These are phyloP conservation scores for Coracopsis vasa DNA, from an alignment of 2,113 vertebrate species.

Conservation along the genomic window DNA sequence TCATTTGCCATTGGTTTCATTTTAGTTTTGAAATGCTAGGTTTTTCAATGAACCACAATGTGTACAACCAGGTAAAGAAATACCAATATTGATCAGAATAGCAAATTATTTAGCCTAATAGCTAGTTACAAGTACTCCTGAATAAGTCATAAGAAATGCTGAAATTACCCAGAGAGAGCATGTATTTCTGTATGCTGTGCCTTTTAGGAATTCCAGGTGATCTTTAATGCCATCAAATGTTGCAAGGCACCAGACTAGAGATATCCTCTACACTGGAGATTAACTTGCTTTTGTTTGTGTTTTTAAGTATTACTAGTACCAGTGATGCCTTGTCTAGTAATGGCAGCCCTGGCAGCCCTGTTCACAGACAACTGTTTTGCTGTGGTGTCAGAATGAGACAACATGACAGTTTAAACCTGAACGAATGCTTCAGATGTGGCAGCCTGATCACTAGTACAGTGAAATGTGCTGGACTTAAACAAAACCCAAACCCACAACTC, in stretches of 20 bases:
- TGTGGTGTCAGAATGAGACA: not conserved
- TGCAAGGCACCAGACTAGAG: not conserved
- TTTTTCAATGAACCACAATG: not conserved
- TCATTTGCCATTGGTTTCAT: not conserved
- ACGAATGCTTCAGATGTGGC: not conserved
- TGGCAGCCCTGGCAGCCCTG: not conserved
- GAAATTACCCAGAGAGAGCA: not conserved
- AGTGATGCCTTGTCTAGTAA: not conserved
- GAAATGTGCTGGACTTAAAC: not conserved
- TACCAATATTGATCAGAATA: not conserved
- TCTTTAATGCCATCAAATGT: not conserved
- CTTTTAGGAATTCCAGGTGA: not conserved
- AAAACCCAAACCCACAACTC: not conserved
- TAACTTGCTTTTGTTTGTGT: fast-evolving
- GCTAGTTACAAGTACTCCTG: not conserved
- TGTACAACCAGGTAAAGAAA: not conserved
- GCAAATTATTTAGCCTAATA: not conserved
- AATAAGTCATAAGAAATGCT: not conserved
- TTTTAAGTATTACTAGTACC: not conserved
- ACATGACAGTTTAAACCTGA: not conserved
- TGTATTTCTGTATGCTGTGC: not conserved
- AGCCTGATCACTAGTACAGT: fast-evolving
- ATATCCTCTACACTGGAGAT: not conserved
- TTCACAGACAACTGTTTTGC: not conserved
- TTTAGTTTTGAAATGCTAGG: not conserved